These are phyloP conservation scores for Styela clava DNA, from an alignment of 23 tunicate species.

Conservation along the genomic window DNA sequence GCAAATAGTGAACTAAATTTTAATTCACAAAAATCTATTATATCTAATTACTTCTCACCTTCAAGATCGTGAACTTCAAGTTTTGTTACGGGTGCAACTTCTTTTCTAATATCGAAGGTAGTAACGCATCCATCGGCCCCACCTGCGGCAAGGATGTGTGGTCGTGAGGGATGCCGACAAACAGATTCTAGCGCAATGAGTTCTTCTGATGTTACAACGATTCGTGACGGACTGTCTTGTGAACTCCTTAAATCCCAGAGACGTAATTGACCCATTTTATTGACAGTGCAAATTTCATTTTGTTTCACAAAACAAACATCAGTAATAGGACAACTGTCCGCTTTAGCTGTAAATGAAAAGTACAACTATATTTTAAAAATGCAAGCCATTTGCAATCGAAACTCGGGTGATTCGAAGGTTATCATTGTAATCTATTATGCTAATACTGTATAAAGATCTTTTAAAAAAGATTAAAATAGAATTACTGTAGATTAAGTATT, in stretches of 20 bases:
- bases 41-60: slow-evolving; percentile 33
- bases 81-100: slow-evolving; percentile 56
- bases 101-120: slow-evolving; percentile 71
- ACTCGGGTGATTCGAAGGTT: too few relatives aligned
- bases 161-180: slow-evolving; percentile 72
- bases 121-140: slow-evolving; percentile 88
- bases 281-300: slow-evolving; percentile 23
- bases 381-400: neutral
- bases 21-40: too few relatives aligned
- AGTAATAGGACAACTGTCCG: slow-evolving; percentile 78
- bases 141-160: slow-evolving; percentile 77
- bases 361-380: neutral
- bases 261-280: slow-evolving; percentile 63
- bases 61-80: slow-evolving; percentile 75
- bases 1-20: too few relatives aligned
- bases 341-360: slow-evolving; percentile 15
- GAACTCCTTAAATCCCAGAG: slow-evolving; percentile 64
- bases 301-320: slow-evolving; percentile 37
- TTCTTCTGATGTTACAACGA: slow-evolving; percentile 56
- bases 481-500: too few relatives aligned
- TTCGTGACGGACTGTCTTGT: slow-evolving; percentile 40
- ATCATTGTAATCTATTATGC: too few relatives aligned
- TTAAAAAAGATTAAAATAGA: too few relatives aligned
- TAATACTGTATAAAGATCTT: too few relatives aligned
- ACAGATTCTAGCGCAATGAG: slow-evolving; percentile 40